Conservation (phyloP, 2,797 vertebrate genomes). For the Amblyopsis hoosieri region DNA sequence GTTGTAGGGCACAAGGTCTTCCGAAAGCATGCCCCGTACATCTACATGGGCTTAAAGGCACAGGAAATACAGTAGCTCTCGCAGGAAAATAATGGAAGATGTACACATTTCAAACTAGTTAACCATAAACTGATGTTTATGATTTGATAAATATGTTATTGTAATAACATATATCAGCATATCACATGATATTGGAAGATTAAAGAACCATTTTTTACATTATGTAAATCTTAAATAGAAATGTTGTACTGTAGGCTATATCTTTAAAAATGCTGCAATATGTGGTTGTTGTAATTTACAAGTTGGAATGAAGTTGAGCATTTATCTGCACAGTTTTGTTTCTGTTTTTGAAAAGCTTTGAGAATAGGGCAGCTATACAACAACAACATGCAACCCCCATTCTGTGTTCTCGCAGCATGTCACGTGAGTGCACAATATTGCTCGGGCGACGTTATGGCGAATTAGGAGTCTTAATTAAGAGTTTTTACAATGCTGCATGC, state of each 20-base stretch:
- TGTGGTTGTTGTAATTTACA: too few relatives aligned
- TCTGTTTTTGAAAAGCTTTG: constrained; percentile 20
- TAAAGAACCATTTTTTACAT: not conserved
- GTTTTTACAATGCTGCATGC: constrained; percentile 72
- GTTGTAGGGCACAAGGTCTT: constrained; percentile 21
- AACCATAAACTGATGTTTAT: too few relatives aligned
- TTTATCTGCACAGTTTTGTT: not conserved
- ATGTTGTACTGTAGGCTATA: too few relatives aligned
- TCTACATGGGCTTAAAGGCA: constrained; percentile 42
- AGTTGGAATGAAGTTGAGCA: too few relatives aligned
- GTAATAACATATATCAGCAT: not conserved
- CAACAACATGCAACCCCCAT: constrained; percentile 29
- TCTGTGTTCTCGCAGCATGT: constrained; percentile 44
- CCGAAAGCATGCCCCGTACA: constrained; percentile 55
- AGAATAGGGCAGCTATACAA: constrained; percentile 21
- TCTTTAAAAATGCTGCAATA: too few relatives aligned
- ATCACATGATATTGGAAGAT: too few relatives aligned
- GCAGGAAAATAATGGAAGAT: too few relatives aligned
- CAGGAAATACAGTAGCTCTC: not conserved
- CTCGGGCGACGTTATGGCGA: constrained; percentile 73
- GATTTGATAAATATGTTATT: not conserved
- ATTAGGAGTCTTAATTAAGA: constrained; percentile 82
- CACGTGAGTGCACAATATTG: constrained; percentile 76
- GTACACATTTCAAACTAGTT: too few relatives aligned
- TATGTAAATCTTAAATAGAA: too few relatives aligned